Percentiles rank a stretch among this genome's conserved stretches.
Conservation (phyloP, 2,888 invertebrate genomes). For the Alloscopus bannaensis region DNA sequence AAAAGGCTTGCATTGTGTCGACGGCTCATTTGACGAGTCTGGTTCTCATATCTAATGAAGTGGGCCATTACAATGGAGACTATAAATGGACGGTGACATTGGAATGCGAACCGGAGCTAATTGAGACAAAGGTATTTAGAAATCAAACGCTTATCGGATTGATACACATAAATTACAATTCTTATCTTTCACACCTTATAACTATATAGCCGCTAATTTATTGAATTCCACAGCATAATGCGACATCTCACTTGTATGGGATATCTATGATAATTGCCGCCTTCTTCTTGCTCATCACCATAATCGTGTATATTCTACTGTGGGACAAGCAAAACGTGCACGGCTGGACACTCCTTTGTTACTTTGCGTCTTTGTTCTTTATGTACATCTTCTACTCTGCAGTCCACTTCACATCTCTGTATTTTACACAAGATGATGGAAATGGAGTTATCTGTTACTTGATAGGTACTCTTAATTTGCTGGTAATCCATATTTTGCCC, state of each 20-base stretch:
- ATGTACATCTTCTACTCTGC: conserved; percentile 68
- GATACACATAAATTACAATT: not conserved
- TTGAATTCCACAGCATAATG: conserved; percentile 21
- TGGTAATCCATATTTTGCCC: not conserved
- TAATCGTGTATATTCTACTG: conserved; percentile 67
- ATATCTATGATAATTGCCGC: conserved; percentile 68
- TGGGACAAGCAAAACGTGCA: conserved; percentile 71
- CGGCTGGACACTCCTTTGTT: conserved; percentile 67
- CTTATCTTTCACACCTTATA: no score
- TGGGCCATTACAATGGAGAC: conserved; percentile 48
- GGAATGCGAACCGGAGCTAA: conserved; percentile 56
- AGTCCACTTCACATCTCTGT: conserved; percentile 59
- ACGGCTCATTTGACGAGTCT: conserved; percentile 43
- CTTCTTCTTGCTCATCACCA: conserved; percentile 68
- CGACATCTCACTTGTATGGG: conserved; percentile 65
- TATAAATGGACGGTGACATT: conserved; percentile 61
- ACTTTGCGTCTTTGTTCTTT: conserved; percentile 66
- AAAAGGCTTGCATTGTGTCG: conserved; percentile 52
- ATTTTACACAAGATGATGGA: conserved; percentile 43
- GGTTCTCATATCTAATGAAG: not conserved
- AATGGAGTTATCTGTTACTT: conserved; percentile 60
- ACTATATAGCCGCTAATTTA: no score
- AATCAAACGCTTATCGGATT: not conserved
- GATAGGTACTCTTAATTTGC: conserved; percentile 57
- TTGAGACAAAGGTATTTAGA: conserved; percentile 24